Conservation (phyloP, 2,888 invertebrate species). For the Parochlus steinenii region DNA sequence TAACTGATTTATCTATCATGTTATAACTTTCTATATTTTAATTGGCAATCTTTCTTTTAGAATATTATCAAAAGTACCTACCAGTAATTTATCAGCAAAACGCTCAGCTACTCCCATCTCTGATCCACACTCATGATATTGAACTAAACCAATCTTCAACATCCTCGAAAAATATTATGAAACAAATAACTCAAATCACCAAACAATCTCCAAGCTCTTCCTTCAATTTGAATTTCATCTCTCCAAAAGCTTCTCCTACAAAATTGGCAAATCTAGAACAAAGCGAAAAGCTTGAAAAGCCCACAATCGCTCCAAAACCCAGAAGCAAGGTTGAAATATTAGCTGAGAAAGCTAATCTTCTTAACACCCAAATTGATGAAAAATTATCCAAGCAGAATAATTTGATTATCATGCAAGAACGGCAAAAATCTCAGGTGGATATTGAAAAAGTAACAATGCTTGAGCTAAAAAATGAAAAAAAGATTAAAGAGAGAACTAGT, state of each 20-base stretch:
- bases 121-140: conserved; percentile 8
- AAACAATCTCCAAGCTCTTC: too few species aligned
- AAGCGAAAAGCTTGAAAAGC: too few species aligned
- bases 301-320: conserved; percentile 8
- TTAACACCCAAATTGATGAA: conserved; percentile 27
- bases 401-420: conserved; percentile 14
- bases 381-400: conserved; percentile 21
- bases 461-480: conserved; percentile 28
- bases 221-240: too few species aligned
- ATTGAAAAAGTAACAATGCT: conserved; percentile 23
- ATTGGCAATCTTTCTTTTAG: too few species aligned
- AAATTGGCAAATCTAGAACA: too few species aligned
- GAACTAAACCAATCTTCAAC: too few species aligned
- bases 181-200: too few species aligned
- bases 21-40: too few species aligned
- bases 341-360: conserved; percentile 18
- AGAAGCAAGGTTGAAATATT: conserved; percentile 5
- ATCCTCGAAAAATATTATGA: too few species aligned
- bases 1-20: too few species aligned
- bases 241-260: too few species aligned
- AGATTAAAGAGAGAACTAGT: conserved; percentile 40
- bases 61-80: conserved; percentile 2
- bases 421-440: conserved; percentile 16
- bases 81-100: conserved; percentile 10
- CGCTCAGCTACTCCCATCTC: conserved; percentile 7